phyloP scores from a whole-genome alignment of 1,140 invertebrate species.

The Lasioglossum albipes region DNA sequence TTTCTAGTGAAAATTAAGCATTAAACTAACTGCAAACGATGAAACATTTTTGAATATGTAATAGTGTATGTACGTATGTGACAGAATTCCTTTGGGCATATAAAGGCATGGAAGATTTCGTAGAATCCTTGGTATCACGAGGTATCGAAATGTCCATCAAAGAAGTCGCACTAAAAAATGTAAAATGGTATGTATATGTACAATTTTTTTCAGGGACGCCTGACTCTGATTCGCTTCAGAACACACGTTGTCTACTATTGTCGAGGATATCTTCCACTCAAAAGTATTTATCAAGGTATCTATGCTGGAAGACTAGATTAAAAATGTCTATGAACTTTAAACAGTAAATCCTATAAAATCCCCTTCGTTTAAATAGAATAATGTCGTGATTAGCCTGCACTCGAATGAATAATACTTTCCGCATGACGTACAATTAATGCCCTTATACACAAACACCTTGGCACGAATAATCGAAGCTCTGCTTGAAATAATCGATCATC shows the following conservation, averaged over 20 bases:
- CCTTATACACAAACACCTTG: constrained; percentile 37
- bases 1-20: no score
- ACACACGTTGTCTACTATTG: constrained; percentile 14
- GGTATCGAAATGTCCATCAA: constrained; percentile 46
- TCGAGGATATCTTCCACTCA: constrained; percentile 25
- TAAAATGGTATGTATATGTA: constrained; percentile 54
- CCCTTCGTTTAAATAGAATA: constrained; percentile 43
- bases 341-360: constrained; percentile 52
- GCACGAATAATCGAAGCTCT: constrained; percentile 23
- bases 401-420: constrained; percentile 63
- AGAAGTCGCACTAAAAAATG: constrained; percentile 25
- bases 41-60: no score
- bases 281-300: constrained; percentile 42
- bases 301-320: constrained; percentile 73
- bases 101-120: constrained; percentile 41
- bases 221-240: constrained; percentile 42
- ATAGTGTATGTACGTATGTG: not conserved
- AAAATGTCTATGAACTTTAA: constrained; percentile 67
- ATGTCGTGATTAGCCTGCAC: constrained; percentile 44
- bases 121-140: constrained; percentile 51
- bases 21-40: no score
- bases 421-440: constrained; percentile 52
- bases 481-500: not conserved
- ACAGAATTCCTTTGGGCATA: constrained; percentile 11
- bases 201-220: constrained; percentile 31